These are phyloP conservation scores for Pipra filicauda DNA, from an alignment of 2,113 vertebrate genomes.

Conservation along the genomic window DNA sequence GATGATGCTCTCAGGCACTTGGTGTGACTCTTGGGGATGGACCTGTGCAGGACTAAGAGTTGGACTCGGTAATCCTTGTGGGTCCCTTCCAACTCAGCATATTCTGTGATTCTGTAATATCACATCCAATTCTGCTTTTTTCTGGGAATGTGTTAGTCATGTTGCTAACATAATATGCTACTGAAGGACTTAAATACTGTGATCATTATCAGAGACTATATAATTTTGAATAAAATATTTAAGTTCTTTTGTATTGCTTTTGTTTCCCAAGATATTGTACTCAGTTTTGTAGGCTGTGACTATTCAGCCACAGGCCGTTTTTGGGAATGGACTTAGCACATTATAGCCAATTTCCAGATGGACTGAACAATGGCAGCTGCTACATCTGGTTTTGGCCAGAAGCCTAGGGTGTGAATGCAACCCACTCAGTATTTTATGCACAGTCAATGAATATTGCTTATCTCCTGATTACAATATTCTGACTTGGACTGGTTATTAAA, in stretches of 20 bases:
- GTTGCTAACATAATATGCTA: not conserved
- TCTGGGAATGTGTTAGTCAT: not conserved
- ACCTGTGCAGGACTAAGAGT: not conserved
- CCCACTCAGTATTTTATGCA: not conserved
- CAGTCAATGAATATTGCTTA: not conserved
- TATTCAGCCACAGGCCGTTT: not conserved
- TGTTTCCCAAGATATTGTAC: not conserved
- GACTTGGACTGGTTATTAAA: not conserved
- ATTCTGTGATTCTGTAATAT: not conserved
- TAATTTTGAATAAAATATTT: not conserved
- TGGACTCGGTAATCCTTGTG: not conserved
- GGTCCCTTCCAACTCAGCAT: not conserved
- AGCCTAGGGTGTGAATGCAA: not conserved
- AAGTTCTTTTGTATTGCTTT: not conserved
- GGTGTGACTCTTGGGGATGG: not conserved
- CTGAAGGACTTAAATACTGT: not conserved
- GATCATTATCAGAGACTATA: not conserved
- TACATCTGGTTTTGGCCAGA: slow-evolving; percentile 24
- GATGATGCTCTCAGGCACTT: not conserved
- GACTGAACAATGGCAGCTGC: not conserved
- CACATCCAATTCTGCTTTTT: not conserved
- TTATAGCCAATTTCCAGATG: not conserved
- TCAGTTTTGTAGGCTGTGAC: not conserved
- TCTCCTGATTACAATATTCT: not conserved
- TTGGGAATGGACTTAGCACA: not conserved